Conservation (phyloP, 2,888 invertebrate genomes). For the Macrosiphum euphorbiae region DNA sequence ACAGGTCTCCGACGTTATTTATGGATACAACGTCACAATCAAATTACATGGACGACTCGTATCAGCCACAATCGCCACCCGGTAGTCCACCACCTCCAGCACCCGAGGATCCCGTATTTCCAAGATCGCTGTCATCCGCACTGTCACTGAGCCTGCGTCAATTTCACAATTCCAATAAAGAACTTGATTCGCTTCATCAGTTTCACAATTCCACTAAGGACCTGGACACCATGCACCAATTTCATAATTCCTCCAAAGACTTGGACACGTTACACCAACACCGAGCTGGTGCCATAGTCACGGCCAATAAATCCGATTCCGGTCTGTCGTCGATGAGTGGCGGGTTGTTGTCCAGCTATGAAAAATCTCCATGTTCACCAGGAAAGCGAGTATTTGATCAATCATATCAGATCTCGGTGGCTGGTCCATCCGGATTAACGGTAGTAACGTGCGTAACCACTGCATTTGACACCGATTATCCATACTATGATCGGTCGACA, state of each 20-base stretch:
- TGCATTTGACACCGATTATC: conserved; percentile 38
- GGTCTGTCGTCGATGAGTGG: conserved; percentile 90
- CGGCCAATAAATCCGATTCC: conserved; percentile 80
- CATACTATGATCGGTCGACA: conserved; percentile 53
- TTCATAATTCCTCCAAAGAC: conserved; percentile 23
- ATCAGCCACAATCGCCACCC: conserved; percentile 71
- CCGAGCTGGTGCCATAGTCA: neutral
- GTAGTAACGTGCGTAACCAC: conserved; percentile 53
- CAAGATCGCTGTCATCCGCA: conserved; percentile 46
- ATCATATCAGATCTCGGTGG: conserved; percentile 47
- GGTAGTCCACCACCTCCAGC: conserved; percentile 86
- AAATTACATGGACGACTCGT: neutral
- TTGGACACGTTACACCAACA: conserved; percentile 28
- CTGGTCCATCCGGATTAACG: conserved; percentile 41
- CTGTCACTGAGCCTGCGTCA: conserved; percentile 50
- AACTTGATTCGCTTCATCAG: conserved; percentile 26
- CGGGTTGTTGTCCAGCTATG: conserved; percentile 83
- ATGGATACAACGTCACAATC: conserved; percentile 9
- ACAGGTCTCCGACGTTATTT: conserved; percentile 26
- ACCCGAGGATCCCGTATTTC: conserved; percentile 75
- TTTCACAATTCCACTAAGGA: conserved; percentile 46
- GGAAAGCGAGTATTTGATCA: conserved; percentile 70
- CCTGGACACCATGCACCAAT: conserved; percentile 75
- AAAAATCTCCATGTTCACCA: conserved; percentile 87
- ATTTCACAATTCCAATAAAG: conserved; percentile 45